Percentiles rank a stretch among this genome's conserved stretches.
These are phyloP conservation scores for Empis stercorea DNA, from an alignment of 2,888 invertebrate genomes.

Conservation along the genomic window DNA sequence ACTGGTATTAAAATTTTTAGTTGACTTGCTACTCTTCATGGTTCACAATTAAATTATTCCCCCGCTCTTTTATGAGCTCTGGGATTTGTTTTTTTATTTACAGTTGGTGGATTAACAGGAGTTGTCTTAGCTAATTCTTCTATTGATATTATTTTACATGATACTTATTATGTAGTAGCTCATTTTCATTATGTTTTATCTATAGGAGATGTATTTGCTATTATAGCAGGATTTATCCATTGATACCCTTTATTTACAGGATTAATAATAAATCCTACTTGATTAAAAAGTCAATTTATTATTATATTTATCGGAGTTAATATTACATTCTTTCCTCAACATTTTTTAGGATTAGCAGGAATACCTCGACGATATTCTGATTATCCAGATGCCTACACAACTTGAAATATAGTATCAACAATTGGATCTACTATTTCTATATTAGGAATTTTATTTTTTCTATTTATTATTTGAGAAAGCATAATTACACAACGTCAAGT, in stretches of 20 bases:
- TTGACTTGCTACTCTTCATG: slow-evolving; percentile 58
- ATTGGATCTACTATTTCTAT: slow-evolving; percentile 53
- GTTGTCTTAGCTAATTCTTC: slow-evolving; percentile 57
- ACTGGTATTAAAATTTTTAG: slow-evolving; percentile 77
- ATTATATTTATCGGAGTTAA: slow-evolving; percentile 64
- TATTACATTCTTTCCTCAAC: slow-evolving; percentile 69
- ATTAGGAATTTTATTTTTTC: slow-evolving; percentile 43
- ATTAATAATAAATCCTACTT: slow-evolving; percentile 42
- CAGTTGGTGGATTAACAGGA: slow-evolving; percentile 58
- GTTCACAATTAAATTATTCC: slow-evolving; percentile 45
- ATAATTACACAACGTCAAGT: slow-evolving; percentile 41
- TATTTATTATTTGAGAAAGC: slow-evolving; percentile 50
- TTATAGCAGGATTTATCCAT: slow-evolving; percentile 58
- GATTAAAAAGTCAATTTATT: slow-evolving; percentile 56
- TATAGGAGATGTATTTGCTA: slow-evolving; percentile 67
- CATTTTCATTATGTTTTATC: slow-evolving; percentile 73
- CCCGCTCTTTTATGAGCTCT: slow-evolving; percentile 51
- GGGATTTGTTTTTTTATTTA: slow-evolving; percentile 69
- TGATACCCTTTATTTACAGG: slow-evolving; percentile 60
- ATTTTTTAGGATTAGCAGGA: slow-evolving; percentile 56
- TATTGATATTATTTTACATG: slow-evolving; percentile 63
- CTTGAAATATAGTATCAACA: slow-evolving; percentile 56
- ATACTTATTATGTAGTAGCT: slow-evolving; percentile 74
- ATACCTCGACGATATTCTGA: slow-evolving; percentile 68
- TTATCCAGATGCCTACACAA: slow-evolving; percentile 51